Conservation (phyloP, 1,140 invertebrate species). For the Heliconius congener region DNA sequence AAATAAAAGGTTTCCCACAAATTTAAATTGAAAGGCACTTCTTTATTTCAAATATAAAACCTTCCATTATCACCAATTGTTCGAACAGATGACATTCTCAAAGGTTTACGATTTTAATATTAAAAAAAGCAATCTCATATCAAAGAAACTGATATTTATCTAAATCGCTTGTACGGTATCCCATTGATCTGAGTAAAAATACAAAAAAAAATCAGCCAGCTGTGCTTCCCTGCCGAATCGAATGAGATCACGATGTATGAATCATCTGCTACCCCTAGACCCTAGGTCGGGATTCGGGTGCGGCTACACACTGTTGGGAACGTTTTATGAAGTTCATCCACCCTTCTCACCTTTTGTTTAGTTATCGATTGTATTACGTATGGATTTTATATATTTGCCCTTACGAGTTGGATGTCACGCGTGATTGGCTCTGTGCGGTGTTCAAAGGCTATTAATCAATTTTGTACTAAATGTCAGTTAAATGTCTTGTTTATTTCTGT, state of each 20-base stretch:
- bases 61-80: background rate
- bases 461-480: background rate
- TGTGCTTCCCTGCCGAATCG: background rate
- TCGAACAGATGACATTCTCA: background rate
- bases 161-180: background rate
- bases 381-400: background rate
- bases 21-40: too few species aligned
- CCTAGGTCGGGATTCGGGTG: slow-evolving; percentile 16
- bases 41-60: too few species aligned
- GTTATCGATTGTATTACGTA: slow-evolving; percentile 35
- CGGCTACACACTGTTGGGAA: slow-evolving; percentile 22
- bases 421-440: background rate
- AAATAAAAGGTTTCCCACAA: too few species aligned
- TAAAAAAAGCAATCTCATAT: background rate
- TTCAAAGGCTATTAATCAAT: background rate
- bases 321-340: slow-evolving; percentile 39
- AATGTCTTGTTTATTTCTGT: too few species aligned
- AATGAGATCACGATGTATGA: background rate
- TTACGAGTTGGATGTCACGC: background rate
- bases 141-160: background rate
- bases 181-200: background rate
- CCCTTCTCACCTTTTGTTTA: slow-evolving; percentile 39
- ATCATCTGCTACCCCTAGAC: background rate
- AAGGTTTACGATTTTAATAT: background rate
- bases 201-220: background rate